phyloP scores from a whole-genome alignment of 2,888 invertebrate species.

The Tillus elongatus region DNA sequence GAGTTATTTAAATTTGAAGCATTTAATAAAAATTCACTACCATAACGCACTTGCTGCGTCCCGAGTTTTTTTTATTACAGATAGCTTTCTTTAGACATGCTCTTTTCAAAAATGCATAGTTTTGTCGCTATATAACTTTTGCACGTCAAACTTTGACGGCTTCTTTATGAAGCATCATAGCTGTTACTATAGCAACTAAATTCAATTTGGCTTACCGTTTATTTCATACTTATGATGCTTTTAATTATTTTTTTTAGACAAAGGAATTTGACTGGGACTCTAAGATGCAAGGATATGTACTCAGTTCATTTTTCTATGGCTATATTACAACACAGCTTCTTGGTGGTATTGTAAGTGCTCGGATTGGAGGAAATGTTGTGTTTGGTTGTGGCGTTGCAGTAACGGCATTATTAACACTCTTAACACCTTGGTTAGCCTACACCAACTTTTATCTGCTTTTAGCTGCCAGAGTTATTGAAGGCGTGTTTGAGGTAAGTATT shows the following conservation, averaged over 20 bases:
- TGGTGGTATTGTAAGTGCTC: constrained; percentile 75
- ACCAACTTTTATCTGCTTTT: constrained; percentile 62
- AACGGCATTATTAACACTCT: constrained; percentile 68
- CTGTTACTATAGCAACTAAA: no score
- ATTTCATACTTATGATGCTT: no score
- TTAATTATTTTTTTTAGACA: constrained; percentile 42
- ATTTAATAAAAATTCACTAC: no score
- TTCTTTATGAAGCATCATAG: no score
- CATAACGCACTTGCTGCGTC: no score
- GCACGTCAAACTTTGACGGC: no score
- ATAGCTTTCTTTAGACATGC: no score
- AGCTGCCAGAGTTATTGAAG: constrained; percentile 49
- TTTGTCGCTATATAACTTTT: no score
- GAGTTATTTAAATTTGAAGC: no score
- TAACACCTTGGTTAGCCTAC: constrained; percentile 70
- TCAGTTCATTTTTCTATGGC: constrained; percentile 85
- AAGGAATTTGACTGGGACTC: constrained; percentile 76
- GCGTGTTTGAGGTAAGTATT: constrained; percentile 32
- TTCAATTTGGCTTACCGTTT: no score
- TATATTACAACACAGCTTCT: constrained; percentile 76
- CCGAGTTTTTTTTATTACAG: no score
- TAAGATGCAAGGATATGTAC: constrained; percentile 64
- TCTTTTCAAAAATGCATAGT: no score
- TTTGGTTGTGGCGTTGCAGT: constrained; percentile 70
- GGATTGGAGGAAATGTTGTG: constrained; percentile 76